Base-by-base conservation (phyloP, 2,113 vertebrate species). In the Syngnathus scovelli region DNA sequence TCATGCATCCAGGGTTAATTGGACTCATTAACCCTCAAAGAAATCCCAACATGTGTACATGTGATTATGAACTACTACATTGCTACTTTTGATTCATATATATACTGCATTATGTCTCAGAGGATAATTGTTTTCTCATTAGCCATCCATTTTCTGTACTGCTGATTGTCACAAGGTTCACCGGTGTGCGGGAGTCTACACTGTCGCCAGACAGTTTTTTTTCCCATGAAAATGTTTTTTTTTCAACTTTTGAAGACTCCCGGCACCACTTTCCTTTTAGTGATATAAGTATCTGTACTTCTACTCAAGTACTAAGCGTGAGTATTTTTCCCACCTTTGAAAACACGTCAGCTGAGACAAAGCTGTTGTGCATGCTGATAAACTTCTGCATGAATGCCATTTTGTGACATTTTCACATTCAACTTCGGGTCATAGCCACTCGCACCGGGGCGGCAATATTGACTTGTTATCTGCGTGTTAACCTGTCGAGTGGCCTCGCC, bases 351-450 rank as follows among this genome's bases (percentile, higher is more conserved):
- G 80, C 74, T 82, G 79, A 80, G 74, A 78, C 70, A 78, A 78
- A 10, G 70, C 63, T 69, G 62, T 74, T 64, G 11, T 70, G 41
- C 72, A 69, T 7, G 72, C 69, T 44, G 41, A 71, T 78, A 70
- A 70, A 69, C 76, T 66, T 81, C 72, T 72, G n/a, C 36, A 68
- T 61, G 76, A 86, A 86, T 81, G 74, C 46, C 81, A 79, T 68
- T 72, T 71, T 77, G 56, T 76, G 75, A 66, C 77, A 72, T 79
- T 83, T 83, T 64, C 68, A 70, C 63, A 41, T 73, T 74, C 64
- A 68, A 81, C 71, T 77, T 74, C 23, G 66, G 56, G 72, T 76
- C 23, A 80, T 38, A 41, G 33, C 46, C 69, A 71, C 60, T 60
- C 19, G 65, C 59, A 61, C 46, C 21, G 23, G 69, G 27, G 27